Conservation (phyloP, 2,888 invertebrate genomes). For the Leuctra nigra region DNA sequence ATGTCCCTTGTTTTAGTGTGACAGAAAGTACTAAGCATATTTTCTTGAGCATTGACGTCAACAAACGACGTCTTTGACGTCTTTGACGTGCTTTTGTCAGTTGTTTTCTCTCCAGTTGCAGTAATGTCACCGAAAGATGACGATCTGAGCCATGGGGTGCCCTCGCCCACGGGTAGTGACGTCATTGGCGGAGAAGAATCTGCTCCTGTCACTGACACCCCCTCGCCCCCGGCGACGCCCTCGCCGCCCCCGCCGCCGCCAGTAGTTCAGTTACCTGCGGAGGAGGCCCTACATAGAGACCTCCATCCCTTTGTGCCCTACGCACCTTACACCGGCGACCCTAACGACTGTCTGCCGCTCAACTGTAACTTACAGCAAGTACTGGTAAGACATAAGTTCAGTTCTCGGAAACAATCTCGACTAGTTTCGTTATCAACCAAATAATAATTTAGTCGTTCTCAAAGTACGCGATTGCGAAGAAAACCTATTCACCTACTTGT, state of each 20-base stretch:
- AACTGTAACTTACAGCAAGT: slow-evolving; percentile 26
- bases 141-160: neutral
- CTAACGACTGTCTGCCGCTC: slow-evolving; percentile 25
- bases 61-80: too few species aligned
- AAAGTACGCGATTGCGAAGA: too few species aligned
- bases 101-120: too few species aligned
- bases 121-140: slow-evolving; percentile 4
- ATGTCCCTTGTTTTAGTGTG: too few species aligned
- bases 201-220: slow-evolving; percentile 11
- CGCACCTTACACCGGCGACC: slow-evolving; percentile 9
- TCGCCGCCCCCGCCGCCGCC: neutral
- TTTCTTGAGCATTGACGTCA: too few species aligned
- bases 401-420: too few species aligned
- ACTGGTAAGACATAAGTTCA: slow-evolving; percentile 19
- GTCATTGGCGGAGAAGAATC: slow-evolving; percentile 9
- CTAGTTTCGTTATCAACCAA: too few species aligned
- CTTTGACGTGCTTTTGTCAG: too few species aligned
- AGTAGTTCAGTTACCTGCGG: neutral
- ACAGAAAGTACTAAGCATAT: too few species aligned
- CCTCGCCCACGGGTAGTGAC: slow-evolving; percentile 8
- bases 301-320: slow-evolving; percentile 6
- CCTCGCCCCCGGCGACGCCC: slow-evolving; percentile 12
- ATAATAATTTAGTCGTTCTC: too few species aligned
- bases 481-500: too few species aligned
- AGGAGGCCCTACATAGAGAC: neutral